These are phyloP conservation scores for Odontophorus gujanensis DNA, from an alignment of 2,113 vertebrate genomes.

Conservation along the genomic window DNA sequence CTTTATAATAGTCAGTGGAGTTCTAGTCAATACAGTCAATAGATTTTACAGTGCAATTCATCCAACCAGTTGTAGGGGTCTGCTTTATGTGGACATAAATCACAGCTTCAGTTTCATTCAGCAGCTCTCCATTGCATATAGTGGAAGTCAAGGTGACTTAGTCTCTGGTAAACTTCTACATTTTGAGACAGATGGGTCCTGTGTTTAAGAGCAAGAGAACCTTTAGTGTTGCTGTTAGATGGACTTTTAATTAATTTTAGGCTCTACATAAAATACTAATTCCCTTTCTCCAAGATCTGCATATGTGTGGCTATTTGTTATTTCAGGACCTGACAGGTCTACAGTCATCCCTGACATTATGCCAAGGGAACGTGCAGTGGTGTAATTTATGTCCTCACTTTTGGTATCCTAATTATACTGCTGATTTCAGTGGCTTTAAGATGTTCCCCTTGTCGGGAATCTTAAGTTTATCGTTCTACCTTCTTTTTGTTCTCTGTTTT, in stretches of 20 bases:
- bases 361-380: background rate
- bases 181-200: background rate
- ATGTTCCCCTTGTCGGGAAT: background rate
- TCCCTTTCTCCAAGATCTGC: background rate
- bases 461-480: background rate
- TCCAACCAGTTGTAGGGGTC: background rate
- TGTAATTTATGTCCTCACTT: background rate
- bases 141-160: background rate
- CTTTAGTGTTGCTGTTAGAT: background rate
- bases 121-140: background rate
- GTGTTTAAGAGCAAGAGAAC: background rate
- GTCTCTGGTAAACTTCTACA: background rate
- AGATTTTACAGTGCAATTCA: conserved; percentile 11
- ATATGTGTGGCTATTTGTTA: background rate
- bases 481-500: background rate
- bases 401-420: background rate
- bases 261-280: background rate
- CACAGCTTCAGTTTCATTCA: background rate
- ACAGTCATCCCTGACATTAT: background rate
- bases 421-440: background rate
- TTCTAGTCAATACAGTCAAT: background rate
- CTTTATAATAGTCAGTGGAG: background rate
- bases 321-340: background rate
- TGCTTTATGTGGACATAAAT: background rate
- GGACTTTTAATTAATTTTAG: background rate